phyloP scores from a whole-genome alignment of 2,797 vertebrate genomes.

The Lepilemur septentrionalis region DNA sequence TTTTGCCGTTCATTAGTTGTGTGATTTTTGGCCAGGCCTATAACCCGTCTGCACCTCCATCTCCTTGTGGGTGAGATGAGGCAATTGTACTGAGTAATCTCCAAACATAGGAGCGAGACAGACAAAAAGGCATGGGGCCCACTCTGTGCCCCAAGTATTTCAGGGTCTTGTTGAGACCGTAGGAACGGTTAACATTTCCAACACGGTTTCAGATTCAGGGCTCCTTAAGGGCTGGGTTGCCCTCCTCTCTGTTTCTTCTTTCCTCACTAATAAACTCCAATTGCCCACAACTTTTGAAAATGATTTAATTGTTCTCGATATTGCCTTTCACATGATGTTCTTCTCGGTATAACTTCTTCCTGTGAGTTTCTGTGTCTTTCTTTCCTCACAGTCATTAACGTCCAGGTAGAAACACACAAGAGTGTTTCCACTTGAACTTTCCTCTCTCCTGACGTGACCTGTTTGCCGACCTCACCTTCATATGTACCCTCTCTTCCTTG shows the following conservation, averaged over 20 bases:
- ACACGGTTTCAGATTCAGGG: background rate
- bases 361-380: background rate
- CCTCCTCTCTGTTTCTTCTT: background rate
- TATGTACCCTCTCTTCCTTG: background rate
- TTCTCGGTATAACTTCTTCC: background rate
- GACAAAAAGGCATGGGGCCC: too few species aligned
- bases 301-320: background rate
- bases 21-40: background rate
- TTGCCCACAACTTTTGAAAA: background rate
- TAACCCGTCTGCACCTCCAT: background rate
- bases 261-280: background rate
- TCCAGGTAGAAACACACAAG: slow-evolving; percentile 62
- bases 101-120: background rate
- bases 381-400: slow-evolving; percentile 64
- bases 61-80: background rate
- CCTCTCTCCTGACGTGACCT: slow-evolving; percentile 52
- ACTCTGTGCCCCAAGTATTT: background rate
- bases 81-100: background rate
- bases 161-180: background rate
- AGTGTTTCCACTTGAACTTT: slow-evolving; percentile 69
- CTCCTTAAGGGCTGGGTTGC: background rate
- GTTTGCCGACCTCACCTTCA: slow-evolving; percentile 66
- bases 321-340: background rate
- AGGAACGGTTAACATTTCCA: background rate
- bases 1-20: background rate